Evolutionary conservation across 2,113 vertebrate species (phyloP), one percentile per base, ranked within the genome.

Genomic region (Mirza zaza): DNA sequence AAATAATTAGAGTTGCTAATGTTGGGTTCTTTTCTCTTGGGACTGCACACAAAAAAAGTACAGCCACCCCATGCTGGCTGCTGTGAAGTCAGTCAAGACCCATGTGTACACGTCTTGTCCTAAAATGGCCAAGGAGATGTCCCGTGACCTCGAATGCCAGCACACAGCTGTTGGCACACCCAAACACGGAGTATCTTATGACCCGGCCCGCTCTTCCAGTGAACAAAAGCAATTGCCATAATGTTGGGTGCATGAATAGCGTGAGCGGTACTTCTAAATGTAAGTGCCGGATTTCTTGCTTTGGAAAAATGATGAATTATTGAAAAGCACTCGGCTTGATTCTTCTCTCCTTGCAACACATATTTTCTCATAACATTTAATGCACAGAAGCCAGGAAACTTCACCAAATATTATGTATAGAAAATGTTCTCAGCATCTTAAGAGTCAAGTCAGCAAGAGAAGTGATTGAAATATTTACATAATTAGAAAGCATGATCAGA

Each of bases 401-500:
- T 93, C 5, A 17, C 73, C 96, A 91, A 94, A 83, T 70, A 75
- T 86, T 94, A 93, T 79, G 68, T 93, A 84, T 39, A 89, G 67
- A 84, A 97, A 94, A 93, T 36, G 75, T 86, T 95, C 68, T 83
- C 76, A 52, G 71, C 42, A 67, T 92, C 75, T 77, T 68, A 85
- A 97, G 27, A 23, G 42, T 91, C 67, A 87, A 67, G n/a, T 61
- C 92, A 97, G 90, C 67, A 76, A 92, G 48, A 50, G 32, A 77
- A 11, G 85, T 90, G 83, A 93, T 84, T 93, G 86, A 87, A 76
- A 94, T 96, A 96, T 92, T 96, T 94, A 94, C 91, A 93, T 76
- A 83, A 90, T 94, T 95, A 95, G 95, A 93, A 89, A 96, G 27
- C 83, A 71, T 67, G 95, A 25, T 65, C 95, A 81, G 96, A 96